Evolutionary conservation across 1,140 invertebrate genomes (phyloP), one percentile per base, ranked within the genome.

Genomic region (Cydia pomonella): DNA sequence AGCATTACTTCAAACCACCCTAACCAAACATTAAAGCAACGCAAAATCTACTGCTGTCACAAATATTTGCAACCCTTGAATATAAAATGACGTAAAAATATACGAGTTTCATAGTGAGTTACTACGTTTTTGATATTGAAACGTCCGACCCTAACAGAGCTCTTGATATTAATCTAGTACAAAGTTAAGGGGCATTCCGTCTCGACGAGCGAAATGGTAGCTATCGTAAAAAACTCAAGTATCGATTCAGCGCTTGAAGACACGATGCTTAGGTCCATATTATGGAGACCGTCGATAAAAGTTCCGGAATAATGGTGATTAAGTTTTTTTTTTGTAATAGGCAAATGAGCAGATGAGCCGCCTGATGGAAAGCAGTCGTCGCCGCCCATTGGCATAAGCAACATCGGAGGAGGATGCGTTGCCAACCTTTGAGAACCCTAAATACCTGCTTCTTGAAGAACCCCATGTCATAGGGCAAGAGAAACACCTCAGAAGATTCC

Each of bases 181-280:
- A 47, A 47, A 66, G 79, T 76, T 80, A 80, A 80, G 75, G 41
- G 75, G 69, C 79, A 75, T 79, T 77, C 71, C 73, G 77, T 79
- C 75, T 62, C 69, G 76, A 75, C 73, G 75, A 73, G 72, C 53
- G 21, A 77, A 79, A 77, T 63, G 78, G 74, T 73, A 75, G 71
- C 71, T 12, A 25, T 50, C 38, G 73, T 63, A 80, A 82, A 72
- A 82, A 82, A 80, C 76, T 80, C 72, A 72, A 80, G 81, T 77
- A 80, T 82, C 79, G 81, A 82, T 82, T 82, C 73, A 18, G 62
- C 66, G 29, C 69, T 27, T 71, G 50, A 64, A 66, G 76, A 78
- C 74, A 76, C 76, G 71, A 73, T 69, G 75, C 74, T 38, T 73
- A 53, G 71, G 41, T 38, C 12, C 73, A 18, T 78, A 74, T 74